Evolutionary conservation across 2,113 vertebrate species (phyloP), one percentile per base, ranked within the genome.

Genomic region (Vireo altiloquus): DNA sequence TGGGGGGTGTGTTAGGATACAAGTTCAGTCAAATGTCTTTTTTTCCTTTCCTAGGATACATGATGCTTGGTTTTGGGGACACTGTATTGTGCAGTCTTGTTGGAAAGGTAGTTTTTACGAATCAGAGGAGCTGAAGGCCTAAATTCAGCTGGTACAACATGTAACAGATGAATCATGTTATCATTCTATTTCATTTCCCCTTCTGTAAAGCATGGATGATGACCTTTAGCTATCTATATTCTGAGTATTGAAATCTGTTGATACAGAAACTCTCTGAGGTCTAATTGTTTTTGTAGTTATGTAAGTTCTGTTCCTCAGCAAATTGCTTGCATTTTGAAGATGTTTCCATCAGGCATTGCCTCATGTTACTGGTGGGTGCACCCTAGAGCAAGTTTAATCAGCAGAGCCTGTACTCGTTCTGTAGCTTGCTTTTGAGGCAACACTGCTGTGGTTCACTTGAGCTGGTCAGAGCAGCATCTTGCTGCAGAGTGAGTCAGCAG

Each of bases 401-500:
- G 88, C 37, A 76, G 82, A 90, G 84, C 56, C 50, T 31, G 60
- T 69, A 13, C 70, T 89, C 2, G 4, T 42, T 79, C n/a, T 79
- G 78, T 69, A 71, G 40, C 49, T 92, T 52, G 76, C 54, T 85
- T 72, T 88, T 66, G 59, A 94, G 65, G 60, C 52, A 66, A 3
- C 23, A 1, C 65, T 39, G 65, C 63, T 65, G 49, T 50, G 69
- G 65, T 49, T 94, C 57, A 60, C 3, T 72, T 46, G 30, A 72
- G 81, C 78, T 27, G n/a, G 44, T 70, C 61, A 61, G 94, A 88
- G 63, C 56, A 82, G 70, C 53, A 52, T 61, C 69, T 76, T 4
- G 2, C 89, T 92, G 90, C 90, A 86, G 78, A 69, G 64, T 95
- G 92, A 96, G 93, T 95, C 92, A 97, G 93, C 93, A 94, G 74